phyloP scores from a whole-genome alignment of 2,888 invertebrate genomes.

The Dasysyrphus tricinctus region DNA sequence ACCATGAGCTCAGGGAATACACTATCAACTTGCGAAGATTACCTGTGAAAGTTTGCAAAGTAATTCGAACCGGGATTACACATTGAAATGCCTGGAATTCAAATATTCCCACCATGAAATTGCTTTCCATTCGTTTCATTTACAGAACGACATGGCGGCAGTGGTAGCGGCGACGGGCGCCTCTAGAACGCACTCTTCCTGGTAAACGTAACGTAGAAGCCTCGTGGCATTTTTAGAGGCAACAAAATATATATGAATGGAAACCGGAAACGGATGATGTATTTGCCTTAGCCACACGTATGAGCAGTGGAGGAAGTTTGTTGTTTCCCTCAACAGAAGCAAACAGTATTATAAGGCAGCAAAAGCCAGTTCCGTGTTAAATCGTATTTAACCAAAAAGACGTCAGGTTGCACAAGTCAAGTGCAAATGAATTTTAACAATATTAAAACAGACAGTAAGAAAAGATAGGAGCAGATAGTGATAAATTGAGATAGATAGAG shows the following conservation, averaged over 20 bases:
- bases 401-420: constrained; percentile 75
- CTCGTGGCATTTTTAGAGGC: constrained; percentile 51
- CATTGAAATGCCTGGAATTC: constrained; percentile 74
- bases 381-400: constrained; percentile 74
- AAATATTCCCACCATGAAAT: constrained; percentile 75
- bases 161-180: not conserved
- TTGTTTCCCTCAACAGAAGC: constrained; percentile 31
- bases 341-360: not conserved
- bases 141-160: constrained; percentile 22
- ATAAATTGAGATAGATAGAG: constrained; percentile 15
- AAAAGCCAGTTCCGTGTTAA: constrained; percentile 67
- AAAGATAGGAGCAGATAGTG: constrained; percentile 9
- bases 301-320: constrained; percentile 41
- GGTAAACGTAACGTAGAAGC: no score
- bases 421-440: constrained; percentile 72
- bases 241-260: constrained; percentile 36
- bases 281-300: constrained; percentile 71
- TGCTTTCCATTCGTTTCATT: constrained; percentile 66
- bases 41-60: constrained; percentile 73
- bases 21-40: constrained; percentile 64
- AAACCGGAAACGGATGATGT: constrained; percentile 75
- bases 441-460: constrained; percentile 65
- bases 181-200: constrained; percentile 51
- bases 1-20: constrained; percentile 62
- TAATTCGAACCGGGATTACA: constrained; percentile 75